Evolutionary conservation across 2,113 vertebrate species (phyloP).

Genomic region (Anolis carolinensis): DNA sequence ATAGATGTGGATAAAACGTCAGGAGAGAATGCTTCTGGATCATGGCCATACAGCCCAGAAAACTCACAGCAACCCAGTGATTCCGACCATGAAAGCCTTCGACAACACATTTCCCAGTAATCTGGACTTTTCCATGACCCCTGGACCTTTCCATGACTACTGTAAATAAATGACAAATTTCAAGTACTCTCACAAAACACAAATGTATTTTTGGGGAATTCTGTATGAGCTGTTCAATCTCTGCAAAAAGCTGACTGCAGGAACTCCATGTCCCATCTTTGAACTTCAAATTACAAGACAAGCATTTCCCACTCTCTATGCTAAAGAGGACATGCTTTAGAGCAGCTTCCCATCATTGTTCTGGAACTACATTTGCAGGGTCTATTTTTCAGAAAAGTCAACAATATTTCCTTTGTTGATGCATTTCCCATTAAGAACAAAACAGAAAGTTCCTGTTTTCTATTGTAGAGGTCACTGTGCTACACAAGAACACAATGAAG

Average conservation of each 20-base stretch:
- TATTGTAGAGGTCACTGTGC: conserved; percentile 58
- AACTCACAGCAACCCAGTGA: no score
- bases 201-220: background rate
- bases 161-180: conserved; percentile 8
- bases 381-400: conserved; percentile 64
- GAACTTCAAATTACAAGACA: conserved; percentile 62
- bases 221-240: background rate
- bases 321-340: conserved; percentile 59
- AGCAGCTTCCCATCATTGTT: conserved; percentile 72
- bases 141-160: background rate
- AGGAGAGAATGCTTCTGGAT: no score
- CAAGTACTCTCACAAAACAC: background rate
- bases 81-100: no score
- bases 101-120: no score
- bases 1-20: no score
- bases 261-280: conserved; percentile 67
- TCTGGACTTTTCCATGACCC: background rate
- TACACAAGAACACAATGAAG: conserved; percentile 60
- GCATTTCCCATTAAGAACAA: conserved; percentile 55
- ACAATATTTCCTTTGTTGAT: conserved; percentile 66
- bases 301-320: conserved; percentile 62
- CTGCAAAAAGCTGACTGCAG: conserved; percentile 29
- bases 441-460: conserved; percentile 67
- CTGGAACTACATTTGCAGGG: conserved; percentile 53
- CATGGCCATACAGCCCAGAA: no score